Base-by-base conservation (phyloP, 2,797 vertebrate genomes). In the Darevskia mixta region DNA sequence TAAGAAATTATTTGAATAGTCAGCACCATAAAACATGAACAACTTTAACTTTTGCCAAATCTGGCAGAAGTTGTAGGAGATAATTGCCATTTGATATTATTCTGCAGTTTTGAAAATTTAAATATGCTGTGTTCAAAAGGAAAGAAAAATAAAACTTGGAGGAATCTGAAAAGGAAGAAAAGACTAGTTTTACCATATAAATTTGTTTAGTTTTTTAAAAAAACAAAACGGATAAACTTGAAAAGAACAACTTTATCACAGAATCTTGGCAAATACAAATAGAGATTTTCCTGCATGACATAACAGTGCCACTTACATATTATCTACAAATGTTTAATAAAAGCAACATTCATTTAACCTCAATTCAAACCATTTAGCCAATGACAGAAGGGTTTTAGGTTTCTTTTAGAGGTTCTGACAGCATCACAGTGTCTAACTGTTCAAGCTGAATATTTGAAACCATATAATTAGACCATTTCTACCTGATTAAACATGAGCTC, bases 401-500 rank as follows among this genome's bases (percentile, higher is more conserved):
- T 94, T 93, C 90, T 76, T 80, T 91, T 41, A 61, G 13, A 20
- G 17, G 86, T 43, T 73, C 32, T 83, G 67, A 85, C 55, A 64
- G 73, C 90, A 87, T 87, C 77, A 6, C 83, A 94, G 91, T 92
- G 71, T 92, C 94, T 91, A 91, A 90, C 7, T 3, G 79, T 89
- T 94, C 91, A 96, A 95, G 83, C 10, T 45, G 93, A 94, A 88
- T 93, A 92, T 85, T 87, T 94, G 86, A 94, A 95, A 93, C 81
- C 89, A 92, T 91, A 92, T 72, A 95, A 93, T 94, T 91, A 96
- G 92, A 92, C 73, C 95, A 88, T 91, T 95, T 95, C 91, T 90
- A 94, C 69, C 89, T 80, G 25, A 94, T 91, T 94, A 95, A 93
- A 91, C 85, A 91, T 86, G 82, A 95, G 90, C 85, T 95, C 84